Percentiles rank a stretch among this genome's conserved stretches.
phyloP scores from a whole-genome alignment of 2,888 invertebrate genomes.

The Clivina fossor region DNA sequence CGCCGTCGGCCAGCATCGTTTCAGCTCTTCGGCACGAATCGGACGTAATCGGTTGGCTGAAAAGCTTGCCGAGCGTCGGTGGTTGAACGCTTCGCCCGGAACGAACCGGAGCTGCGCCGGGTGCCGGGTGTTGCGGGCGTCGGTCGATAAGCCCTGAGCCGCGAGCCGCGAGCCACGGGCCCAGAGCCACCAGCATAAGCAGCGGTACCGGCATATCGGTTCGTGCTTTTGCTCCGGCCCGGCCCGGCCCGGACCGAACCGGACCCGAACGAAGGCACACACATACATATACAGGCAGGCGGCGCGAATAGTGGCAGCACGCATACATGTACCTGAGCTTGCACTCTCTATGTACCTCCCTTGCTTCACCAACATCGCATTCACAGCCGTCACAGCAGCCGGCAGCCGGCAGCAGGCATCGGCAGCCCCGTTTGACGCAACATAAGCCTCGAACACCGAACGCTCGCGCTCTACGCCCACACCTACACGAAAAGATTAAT shows the following conservation, averaged over 20 bases:
- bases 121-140: conserved; percentile 24
- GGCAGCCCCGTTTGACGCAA: too few species aligned
- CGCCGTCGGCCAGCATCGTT: conserved; percentile 54
- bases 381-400: conserved; percentile 38
- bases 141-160: conserved; percentile 8
- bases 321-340: too few species aligned
- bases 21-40: conserved; percentile 44
- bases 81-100: conserved; percentile 39
- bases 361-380: too few species aligned
- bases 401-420: conserved; percentile 3
- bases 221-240: not conserved
- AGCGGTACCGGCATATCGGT: not conserved
- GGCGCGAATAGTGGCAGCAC: too few species aligned
- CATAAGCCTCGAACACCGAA: too few species aligned
- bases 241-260: too few species aligned
- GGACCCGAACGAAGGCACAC: not conserved
- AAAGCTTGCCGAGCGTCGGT: conserved; percentile 49
- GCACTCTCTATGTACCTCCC: too few species aligned
- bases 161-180: not conserved
- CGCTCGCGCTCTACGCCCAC: too few species aligned
- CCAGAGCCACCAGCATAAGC: not conserved
- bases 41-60: conserved; percentile 51
- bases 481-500: too few species aligned
- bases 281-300: too few species aligned
- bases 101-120: conserved; percentile 37